These are phyloP conservation scores for Dryas iulia DNA, from an alignment of 1,140 invertebrate genomes.

Conservation along the genomic window DNA sequence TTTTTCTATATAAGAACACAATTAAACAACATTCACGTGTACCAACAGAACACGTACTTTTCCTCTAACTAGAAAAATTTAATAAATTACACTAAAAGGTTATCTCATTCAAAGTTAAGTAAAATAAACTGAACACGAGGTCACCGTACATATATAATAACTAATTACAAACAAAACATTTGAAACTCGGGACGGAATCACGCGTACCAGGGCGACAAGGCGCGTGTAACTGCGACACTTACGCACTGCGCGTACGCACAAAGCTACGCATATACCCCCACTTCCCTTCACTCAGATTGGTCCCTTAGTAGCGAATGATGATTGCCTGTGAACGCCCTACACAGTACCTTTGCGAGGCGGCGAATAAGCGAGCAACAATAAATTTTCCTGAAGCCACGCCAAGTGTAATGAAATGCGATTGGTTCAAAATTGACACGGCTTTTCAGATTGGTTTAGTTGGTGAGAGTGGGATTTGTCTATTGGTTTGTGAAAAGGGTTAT, in stretches of 20 bases:
- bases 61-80: neutral
- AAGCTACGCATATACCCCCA: constrained; percentile 30
- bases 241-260: constrained; percentile 56
- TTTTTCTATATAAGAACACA: neutral
- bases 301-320: constrained; percentile 49
- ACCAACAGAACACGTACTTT: neutral
- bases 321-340: constrained; percentile 42
- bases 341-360: constrained; percentile 26
- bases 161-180: neutral
- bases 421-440: constrained; percentile 16
- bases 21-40: neutral
- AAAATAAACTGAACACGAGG: neutral
- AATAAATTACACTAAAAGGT: neutral
- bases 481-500: neutral
- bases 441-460: neutral
- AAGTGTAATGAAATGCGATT: constrained; percentile 41
- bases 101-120: neutral
- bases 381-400: constrained; percentile 56
- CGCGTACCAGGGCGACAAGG: neutral
- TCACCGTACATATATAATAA: neutral
- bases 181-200: neutral
- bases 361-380: constrained; percentile 34
- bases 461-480: neutral
- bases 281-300: constrained; percentile 56
- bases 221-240: constrained; percentile 23